Base-by-base conservation (phyloP, 2,888 invertebrate genomes). In the Brenthis daphne region DNA sequence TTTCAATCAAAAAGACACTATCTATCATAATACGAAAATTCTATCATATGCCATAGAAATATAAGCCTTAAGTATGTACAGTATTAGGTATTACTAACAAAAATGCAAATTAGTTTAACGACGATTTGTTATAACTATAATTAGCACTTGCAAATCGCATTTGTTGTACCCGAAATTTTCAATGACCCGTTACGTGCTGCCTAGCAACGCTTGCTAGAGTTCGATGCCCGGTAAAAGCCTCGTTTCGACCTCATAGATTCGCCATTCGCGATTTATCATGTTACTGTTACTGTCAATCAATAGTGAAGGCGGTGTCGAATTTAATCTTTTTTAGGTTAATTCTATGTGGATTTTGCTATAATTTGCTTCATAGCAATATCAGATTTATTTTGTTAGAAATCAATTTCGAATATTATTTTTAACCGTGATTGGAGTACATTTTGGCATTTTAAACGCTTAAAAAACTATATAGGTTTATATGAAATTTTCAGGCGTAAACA, bases 181-280 rank as follows among this genome's bases (percentile, higher is more conserved):
- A 78, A 76, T 75, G 80, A 75, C 75, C 91, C 90, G 91, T 92
- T 92, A 92, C 80, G 80, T 82, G 85, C 81, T 80, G 83, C 85
- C 78, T 84, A 83, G 86, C 83, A 85, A 87, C 88, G 77, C 83
- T 82, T 85, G 83, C 82, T 82, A 78, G 84, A 85, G 92, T 90
- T 92, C 91, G 86, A 87, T 80, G 92, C 75, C 92, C 90, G 87
- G 82, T 83, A 85, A 89, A 89, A 89, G 88, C 86, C 82, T 80
- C 81, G 83, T 82, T 83, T 81, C 85, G 86, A 90, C 85, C 88
- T 87, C 88, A 87, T 86, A 83, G 84, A 89, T 88, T 89, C 77
- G 83, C 83, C 77, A 86, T 85, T 88, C 82, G 86, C 89, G 84
- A 89, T 91, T 89, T 87, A 89, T 90, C 87, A 87, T 90, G 85